phyloP scores from a whole-genome alignment of 2,888 invertebrate species.

The Hirtodrosophila histrioides region DNA sequence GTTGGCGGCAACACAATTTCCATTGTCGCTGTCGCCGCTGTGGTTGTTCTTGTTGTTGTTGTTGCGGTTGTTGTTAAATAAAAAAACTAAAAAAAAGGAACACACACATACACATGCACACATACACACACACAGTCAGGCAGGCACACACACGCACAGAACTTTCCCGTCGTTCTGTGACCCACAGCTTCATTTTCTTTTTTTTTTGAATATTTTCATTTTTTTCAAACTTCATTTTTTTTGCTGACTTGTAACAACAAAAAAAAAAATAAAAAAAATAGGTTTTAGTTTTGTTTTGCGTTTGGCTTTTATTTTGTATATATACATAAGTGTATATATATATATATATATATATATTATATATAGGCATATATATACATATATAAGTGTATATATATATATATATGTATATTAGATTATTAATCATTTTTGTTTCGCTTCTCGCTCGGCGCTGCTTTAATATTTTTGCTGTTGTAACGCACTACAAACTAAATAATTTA shows the following conservation, averaged over 20 bases:
- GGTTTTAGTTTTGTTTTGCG: constrained; percentile 64
- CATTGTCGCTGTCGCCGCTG: neutral
- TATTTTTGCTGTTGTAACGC: constrained; percentile 55
- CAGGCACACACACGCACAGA: constrained; percentile 30
- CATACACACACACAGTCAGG: constrained; percentile 16
- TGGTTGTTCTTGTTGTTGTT: no score
- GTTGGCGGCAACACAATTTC: constrained; percentile 12
- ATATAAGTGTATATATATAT: constrained; percentile 24
- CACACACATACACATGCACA: constrained; percentile 16
- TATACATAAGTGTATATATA: constrained; percentile 44
- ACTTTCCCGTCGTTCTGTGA: constrained; percentile 48
- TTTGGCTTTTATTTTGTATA: constrained; percentile 46
- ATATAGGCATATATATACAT: constrained; percentile 14
- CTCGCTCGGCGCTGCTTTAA: constrained; percentile 37
- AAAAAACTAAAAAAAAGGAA: constrained; percentile 15
- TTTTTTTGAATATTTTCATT: constrained; percentile 8
- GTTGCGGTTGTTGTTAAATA: neutral
- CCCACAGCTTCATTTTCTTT: constrained; percentile 19
- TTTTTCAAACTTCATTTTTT: constrained; percentile 36
- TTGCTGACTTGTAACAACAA: constrained; percentile 61
- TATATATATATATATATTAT: constrained; percentile 12
- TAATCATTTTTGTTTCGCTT: constrained; percentile 30
- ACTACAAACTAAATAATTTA: constrained; percentile 76
- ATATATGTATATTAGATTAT: constrained; percentile 22
- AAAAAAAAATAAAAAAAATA: constrained; percentile 72